Percentiles rank a stretch among this genome's conserved stretches.
Evolutionary conservation across 2,888 invertebrate genomes (phyloP).

Genomic region (Eremobia ochroleuca): DNA sequence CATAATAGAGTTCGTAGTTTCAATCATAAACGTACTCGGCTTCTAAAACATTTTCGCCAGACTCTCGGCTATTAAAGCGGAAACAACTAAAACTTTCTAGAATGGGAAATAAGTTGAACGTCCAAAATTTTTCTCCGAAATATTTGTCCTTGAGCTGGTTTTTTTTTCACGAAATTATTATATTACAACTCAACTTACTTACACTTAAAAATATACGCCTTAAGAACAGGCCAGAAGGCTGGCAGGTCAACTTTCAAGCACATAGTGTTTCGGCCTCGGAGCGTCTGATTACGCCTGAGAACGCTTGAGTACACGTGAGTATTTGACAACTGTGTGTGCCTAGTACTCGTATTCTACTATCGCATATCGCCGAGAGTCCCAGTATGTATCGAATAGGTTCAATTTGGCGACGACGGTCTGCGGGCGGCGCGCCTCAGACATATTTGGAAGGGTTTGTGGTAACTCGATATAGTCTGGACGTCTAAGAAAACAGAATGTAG

Average conservation of each 20-base stretch:
- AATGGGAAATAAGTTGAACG: conserved; percentile 10
- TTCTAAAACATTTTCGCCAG: not conserved
- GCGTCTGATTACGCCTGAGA: not conserved
- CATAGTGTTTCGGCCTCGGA: not conserved
- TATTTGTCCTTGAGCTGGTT: not conserved
- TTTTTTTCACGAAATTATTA: conserved; percentile 1
- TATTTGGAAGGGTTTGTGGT: conserved; percentile 21
- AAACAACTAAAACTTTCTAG: conserved; percentile 15
- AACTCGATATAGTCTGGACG: conserved; percentile 16
- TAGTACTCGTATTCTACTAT: conserved; percentile 9
- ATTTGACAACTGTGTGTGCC: not conserved
- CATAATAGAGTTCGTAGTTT: not conserved
- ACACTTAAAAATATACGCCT: not conserved
- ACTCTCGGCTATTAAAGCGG: not conserved
- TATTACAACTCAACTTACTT: conserved; percentile 1
- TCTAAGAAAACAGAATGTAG: not conserved
- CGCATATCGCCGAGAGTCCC: not conserved
- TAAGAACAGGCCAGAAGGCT: not conserved
- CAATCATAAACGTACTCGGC: not conserved
- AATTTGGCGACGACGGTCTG: not conserved
- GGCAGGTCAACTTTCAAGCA: conserved; percentile 9
- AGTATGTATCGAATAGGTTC: conserved; percentile 21
- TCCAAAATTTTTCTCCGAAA: not conserved
- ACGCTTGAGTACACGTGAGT: not conserved
- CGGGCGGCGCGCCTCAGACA: conserved; percentile 31